phyloP scores from a whole-genome alignment of 2,113 vertebrate genomes.

The Ctenodactylus gundi region DNA sequence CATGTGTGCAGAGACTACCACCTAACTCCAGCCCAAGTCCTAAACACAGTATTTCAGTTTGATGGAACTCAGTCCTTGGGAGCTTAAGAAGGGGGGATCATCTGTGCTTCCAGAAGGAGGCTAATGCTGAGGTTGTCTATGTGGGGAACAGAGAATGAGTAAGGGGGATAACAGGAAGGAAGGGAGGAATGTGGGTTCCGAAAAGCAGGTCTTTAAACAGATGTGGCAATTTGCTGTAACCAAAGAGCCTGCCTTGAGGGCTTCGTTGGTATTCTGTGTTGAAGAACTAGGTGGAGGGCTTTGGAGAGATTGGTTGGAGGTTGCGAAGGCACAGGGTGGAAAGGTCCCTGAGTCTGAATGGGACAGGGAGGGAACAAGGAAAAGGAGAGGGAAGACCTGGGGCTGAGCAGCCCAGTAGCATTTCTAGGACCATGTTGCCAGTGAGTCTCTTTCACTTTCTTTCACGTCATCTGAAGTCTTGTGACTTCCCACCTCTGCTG shows the following conservation, averaged over 20 bases:
- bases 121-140: neutral
- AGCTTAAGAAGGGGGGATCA: slow-evolving; percentile 78
- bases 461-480: neutral
- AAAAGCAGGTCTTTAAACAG: slow-evolving; percentile 54
- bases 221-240: slow-evolving; percentile 63
- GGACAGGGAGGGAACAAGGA: neutral
- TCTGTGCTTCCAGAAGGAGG: neutral
- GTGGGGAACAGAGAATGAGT: neutral
- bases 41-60: slow-evolving; percentile 88
- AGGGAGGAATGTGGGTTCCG: neutral
- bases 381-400: neutral
- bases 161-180: neutral
- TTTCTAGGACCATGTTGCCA: neutral
- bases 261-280: slow-evolving; percentile 72
- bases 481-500: neutral
- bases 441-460: neutral
- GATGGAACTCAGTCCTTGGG: slow-evolving; percentile 80
- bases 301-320: slow-evolving; percentile 61
- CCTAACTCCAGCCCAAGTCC: too few relatives aligned
- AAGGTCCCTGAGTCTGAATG: neutral
- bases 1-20: too few relatives aligned
- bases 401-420: neutral
- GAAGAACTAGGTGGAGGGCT: slow-evolving; percentile 61
- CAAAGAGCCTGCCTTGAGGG: slow-evolving; percentile 67
- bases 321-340: slow-evolving; percentile 54